phyloP scores from a whole-genome alignment of 2,113 vertebrate genomes.

The Tachuris rubrigastra region DNA sequence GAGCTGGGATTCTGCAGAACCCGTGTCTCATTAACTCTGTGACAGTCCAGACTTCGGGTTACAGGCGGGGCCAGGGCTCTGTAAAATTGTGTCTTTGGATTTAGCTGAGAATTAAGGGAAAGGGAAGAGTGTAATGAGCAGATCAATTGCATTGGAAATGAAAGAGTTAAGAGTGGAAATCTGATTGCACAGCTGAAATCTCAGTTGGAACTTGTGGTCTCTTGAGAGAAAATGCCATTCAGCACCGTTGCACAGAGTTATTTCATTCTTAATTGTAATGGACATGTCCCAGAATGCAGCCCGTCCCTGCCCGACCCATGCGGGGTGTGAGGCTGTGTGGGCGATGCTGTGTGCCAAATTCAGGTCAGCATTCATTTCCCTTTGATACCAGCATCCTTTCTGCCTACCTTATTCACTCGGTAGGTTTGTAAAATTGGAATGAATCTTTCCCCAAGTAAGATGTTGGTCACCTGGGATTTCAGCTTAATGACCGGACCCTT shows the following conservation, averaged over 20 bases:
- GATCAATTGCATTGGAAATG: not conserved
- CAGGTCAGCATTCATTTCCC: conserved; percentile 12
- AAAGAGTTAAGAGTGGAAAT: conserved; percentile 41
- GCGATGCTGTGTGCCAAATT: not conserved
- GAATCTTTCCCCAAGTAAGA: not conserved
- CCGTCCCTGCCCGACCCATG: not conserved
- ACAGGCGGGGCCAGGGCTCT: not conserved
- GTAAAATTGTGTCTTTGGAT: not conserved
- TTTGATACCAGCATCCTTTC: not conserved
- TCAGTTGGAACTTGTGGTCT: conserved; percentile 29
- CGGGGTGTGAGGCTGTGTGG: not conserved
- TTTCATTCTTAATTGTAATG: conserved; percentile 66
- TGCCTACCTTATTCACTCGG: not conserved
- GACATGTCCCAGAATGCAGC: conserved; percentile 60
- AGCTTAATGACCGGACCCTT: not conserved
- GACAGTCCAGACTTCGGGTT: not conserved
- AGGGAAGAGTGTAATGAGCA: not conserved
- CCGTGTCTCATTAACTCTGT: accelerated
- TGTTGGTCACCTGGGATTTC: not conserved
- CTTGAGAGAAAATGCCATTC: conserved; percentile 61
- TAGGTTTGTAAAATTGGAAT: conserved; percentile 17
- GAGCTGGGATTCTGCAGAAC: not conserved
- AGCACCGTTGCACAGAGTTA: conserved; percentile 57
- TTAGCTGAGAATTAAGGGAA: not conserved
- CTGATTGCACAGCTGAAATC: conserved; percentile 35